phyloP scores from a whole-genome alignment of 1,140 invertebrate species.

The Zaprionus vittiger region DNA sequence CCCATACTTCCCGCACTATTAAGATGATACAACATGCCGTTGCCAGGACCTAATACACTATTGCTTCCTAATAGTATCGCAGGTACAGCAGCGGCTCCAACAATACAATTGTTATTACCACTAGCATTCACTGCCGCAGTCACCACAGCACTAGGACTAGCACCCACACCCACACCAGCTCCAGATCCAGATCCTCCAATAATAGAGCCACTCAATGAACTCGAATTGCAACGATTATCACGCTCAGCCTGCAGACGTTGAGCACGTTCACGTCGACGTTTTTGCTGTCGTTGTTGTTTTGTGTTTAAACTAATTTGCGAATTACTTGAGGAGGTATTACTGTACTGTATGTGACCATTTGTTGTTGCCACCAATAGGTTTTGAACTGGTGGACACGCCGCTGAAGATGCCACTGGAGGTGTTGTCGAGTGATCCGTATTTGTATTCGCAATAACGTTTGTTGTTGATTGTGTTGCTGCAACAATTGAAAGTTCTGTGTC shows the following conservation, averaged over 20 bases:
- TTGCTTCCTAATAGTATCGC: slow-evolving; percentile 84
- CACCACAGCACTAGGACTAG: slow-evolving; percentile 31
- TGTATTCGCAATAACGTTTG: slow-evolving; percentile 36
- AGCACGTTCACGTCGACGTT: slow-evolving; percentile 92
- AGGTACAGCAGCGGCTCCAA: slow-evolving; percentile 51
- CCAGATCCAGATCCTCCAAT: slow-evolving; percentile 47
- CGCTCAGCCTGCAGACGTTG: slow-evolving; percentile 93
- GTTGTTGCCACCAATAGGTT: slow-evolving; percentile 23
- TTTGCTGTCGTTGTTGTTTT: slow-evolving; percentile 91
- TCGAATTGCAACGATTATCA: slow-evolving; percentile 75
- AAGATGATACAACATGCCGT: slow-evolving; percentile 70
- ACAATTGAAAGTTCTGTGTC: slow-evolving; percentile 78
- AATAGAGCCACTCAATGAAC: slow-evolving; percentile 47
- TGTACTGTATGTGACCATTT: slow-evolving; percentile 33
- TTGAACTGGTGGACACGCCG: slow-evolving; percentile 9
- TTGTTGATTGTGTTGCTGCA: slow-evolving; percentile 50
- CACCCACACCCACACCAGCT: slow-evolving; percentile 16
- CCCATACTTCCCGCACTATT: slow-evolving; percentile 82
- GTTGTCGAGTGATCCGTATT: slow-evolving; percentile 39
- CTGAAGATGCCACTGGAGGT: slow-evolving; percentile 36
- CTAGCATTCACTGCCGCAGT: slow-evolving; percentile 66
- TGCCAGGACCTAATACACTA: slow-evolving; percentile 49
- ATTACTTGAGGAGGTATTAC: slow-evolving; percentile 40
- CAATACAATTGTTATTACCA: slow-evolving; percentile 85
- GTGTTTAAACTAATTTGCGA: slow-evolving; percentile 71